Conservation (phyloP, 2,888 invertebrate genomes). For the Cataglyphis rosenhaueri region DNA sequence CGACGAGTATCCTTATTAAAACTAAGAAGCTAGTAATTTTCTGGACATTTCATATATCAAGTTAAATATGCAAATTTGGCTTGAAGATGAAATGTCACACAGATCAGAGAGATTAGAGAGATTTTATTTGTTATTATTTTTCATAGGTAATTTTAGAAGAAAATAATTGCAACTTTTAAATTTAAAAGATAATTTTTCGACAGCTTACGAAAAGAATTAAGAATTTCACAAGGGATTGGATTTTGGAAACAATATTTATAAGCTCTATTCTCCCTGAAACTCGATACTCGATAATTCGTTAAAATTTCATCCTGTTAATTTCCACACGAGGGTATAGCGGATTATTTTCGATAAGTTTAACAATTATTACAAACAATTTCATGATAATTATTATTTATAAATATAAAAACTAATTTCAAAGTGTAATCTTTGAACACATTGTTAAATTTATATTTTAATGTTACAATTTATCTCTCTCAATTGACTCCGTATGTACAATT, state of each 20-base stretch:
- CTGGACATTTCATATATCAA: neutral
- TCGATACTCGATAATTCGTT: neutral
- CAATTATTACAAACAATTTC: constrained; percentile 6
- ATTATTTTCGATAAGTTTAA: neutral
- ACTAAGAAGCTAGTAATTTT: neutral
- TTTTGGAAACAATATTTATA: neutral
- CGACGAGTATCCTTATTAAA: neutral
- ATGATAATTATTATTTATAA: neutral
- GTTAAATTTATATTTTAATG: neutral
- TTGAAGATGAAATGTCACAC: neutral
- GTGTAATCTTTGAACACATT: neutral
- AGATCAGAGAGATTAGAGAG: neutral
- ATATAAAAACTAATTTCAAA: neutral
- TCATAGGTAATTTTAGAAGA: neutral
- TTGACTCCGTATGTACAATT: neutral
- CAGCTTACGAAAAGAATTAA: neutral
- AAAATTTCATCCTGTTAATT: neutral
- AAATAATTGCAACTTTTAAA: neutral
- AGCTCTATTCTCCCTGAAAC: neutral
- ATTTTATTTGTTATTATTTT: neutral
- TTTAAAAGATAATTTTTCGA: neutral
- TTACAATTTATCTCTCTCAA: constrained; percentile 23
- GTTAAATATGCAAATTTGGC: neutral
- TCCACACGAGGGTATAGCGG: neutral
- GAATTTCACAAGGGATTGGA: neutral